Base-by-base conservation (phyloP, 1,140 invertebrate genomes). In the Sitophilus oryzae region DNA sequence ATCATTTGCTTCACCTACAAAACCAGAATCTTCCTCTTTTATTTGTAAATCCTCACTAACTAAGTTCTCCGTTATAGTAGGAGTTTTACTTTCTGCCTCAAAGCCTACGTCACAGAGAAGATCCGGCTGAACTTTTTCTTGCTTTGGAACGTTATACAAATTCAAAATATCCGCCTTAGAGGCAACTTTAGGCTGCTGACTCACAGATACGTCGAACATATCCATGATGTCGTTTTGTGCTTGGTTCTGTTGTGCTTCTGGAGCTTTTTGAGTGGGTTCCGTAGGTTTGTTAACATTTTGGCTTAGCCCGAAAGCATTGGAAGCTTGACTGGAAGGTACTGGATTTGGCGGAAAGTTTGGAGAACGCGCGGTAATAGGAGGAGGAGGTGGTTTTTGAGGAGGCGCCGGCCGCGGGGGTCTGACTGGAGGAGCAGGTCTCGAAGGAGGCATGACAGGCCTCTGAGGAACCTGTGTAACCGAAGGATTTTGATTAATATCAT, bases 141-240 rank as follows among this genome's bases (percentile, higher is more conserved):
- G 60, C 58, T 73, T 73, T 58, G 75, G 74, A 52, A 76, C 72
- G 15, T 80, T 77, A 55, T 82, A 83, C n/a, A 84, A 69, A 67
- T 81, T 84, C 18, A 84, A 65, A 35, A 84, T 84, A 52, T 79
- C 82, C 64, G 82, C 79, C 52, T 81, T 83, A 14, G 77, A 76
- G n/a, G 65, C 60, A 46, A 69, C 67, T 59, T 72, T 71, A 49
- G 72, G 74, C 64, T 71, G 68, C 2, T 54, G 56, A 55, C 70
- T 69, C 44, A 52, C 51, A 52, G 49, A 62, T 40, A 20, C 62
- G 5, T 72, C 74, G 54, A 78, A 78, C 71, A 78, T 72, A 58
- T 77, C 74, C 50, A 76, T 41, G n/a, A 66, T 64, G 25, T 66
- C 63, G 20, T 58, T 50, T 50, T 56, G 54, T 20, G 54, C 48